These are phyloP conservation scores for Limenitis camilla DNA, from an alignment of 2,888 invertebrate species.

Conservation along the genomic window DNA sequence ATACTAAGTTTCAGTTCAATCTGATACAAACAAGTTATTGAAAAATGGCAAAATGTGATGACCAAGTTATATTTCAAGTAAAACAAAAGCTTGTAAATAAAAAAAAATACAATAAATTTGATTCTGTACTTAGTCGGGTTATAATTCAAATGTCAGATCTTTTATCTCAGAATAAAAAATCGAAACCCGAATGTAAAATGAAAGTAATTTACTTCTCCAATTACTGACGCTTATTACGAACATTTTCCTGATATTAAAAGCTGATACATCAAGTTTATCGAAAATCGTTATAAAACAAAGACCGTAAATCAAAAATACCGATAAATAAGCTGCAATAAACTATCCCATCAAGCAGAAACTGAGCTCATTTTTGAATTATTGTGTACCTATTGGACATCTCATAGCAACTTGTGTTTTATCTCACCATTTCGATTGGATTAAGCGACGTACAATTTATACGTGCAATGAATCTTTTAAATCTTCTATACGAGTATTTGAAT, in stretches of 20 bases:
- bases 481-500: too few relatives aligned
- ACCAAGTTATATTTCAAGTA: too few relatives aligned
- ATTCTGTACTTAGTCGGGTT: too few relatives aligned
- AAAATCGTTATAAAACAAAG: conserved; percentile 35
- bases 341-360: conserved; percentile 45
- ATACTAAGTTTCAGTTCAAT: too few relatives aligned
- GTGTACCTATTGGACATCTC: conserved; percentile 42
- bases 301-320: conserved; percentile 41
- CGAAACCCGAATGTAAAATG: neutral
- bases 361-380: conserved; percentile 64
- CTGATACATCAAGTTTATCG: conserved; percentile 9
- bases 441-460: conserved; percentile 29
- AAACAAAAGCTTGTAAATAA: too few relatives aligned
- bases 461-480: too few relatives aligned
- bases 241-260: conserved; percentile 12
- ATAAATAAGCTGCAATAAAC: conserved; percentile 50
- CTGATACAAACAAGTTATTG: too few relatives aligned
- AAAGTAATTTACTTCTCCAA: neutral
- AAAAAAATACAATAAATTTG: too few relatives aligned
- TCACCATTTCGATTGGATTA: conserved; percentile 55
- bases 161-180: too few relatives aligned
- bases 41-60: too few relatives aligned
- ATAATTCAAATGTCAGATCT: too few relatives aligned
- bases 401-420: conserved; percentile 65
- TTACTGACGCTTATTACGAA: conserved; percentile 2